These are phyloP conservation scores for Halyomorpha halys DNA, from an alignment of 1,140 invertebrate genomes.

Conservation along the genomic window DNA sequence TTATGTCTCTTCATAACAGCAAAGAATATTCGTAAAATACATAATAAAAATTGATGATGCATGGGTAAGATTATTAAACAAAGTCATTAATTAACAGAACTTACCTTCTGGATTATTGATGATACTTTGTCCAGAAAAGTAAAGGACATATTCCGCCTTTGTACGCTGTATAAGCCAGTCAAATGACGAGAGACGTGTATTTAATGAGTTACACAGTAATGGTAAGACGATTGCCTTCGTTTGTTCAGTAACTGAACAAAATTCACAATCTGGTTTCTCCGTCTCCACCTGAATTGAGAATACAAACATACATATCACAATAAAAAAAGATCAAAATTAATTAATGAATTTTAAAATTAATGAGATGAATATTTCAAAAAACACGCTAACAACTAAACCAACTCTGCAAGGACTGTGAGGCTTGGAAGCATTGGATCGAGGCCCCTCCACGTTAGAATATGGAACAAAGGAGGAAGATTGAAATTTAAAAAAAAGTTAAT, in stretches of 20 bases:
- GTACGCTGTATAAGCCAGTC: constrained; percentile 26
- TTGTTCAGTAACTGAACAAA: constrained; percentile 25
- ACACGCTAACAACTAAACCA: too few species aligned
- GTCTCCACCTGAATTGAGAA: constrained; percentile 19
- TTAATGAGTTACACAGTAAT: constrained; percentile 25
- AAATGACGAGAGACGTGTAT: constrained; percentile 24
- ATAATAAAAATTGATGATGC: too few species aligned
- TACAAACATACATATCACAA: too few species aligned
- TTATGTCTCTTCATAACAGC: too few species aligned
- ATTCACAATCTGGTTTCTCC: constrained; percentile 26
- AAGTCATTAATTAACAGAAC: neutral
- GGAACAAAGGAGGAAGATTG: too few species aligned
- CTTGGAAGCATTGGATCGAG: too few species aligned
- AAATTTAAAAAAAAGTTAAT: too few species aligned
- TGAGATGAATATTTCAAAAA: too few species aligned
- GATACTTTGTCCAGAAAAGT: constrained; percentile 9
- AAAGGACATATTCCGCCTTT: constrained; percentile 21
- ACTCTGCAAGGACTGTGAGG: too few species aligned
- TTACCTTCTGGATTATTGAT: neutral
- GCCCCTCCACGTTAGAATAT: too few species aligned
- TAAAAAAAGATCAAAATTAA: neutral
- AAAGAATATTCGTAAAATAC: too few species aligned
- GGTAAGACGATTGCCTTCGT: constrained; percentile 23
- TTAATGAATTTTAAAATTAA: too few species aligned
- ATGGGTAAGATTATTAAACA: neutral